Base-by-base conservation (phyloP, 2,797 vertebrate species). In the Rhabdomys pumilio region DNA sequence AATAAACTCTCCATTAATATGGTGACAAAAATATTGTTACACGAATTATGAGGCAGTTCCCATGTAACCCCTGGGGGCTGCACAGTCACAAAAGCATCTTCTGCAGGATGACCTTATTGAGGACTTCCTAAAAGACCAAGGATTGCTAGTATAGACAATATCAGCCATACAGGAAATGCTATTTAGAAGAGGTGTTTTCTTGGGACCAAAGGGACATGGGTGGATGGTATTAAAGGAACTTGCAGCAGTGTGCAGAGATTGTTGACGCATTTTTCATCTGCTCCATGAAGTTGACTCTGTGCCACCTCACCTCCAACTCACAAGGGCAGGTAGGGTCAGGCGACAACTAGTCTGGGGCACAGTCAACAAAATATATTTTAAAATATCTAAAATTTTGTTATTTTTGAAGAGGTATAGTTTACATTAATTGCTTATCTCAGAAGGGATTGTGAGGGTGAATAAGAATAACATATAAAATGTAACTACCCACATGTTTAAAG, bases 321-420 rank as follows among this genome's bases (percentile, higher is more conserved):
- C 69, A 72, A 72, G 69, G 17, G 69, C n/a, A 72, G 69, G 69
- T 72, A 38, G 8, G n/a, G 14, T 72, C 69, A 72, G n/a, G 7
- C 14, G 17, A 34, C 67, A 69, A 69, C 6, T 69, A 69, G 17
- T n/a, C 67, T 6, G 0, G 34, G 67, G 34, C 2, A 34, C 15
- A 69, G 34, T 34, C 34, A 69, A n/a, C 34, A 69, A 69, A n/a
- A 98, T 98, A 97, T 97, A 97, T 98, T 95, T 73, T 87, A 96
- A 97, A 97, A 96, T 83, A 93, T 29, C 1, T 94, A 34, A 53
- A 97, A 83, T 91, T 89, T 97, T 91, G 88, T 96, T 88, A 34
- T 87, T 24, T 96, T 89, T 75, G 89, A 88, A 96, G 92, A 90
- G n/a, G 84, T 90, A n/a, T 59, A 57, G 26, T 72, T 81, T 84